Evolutionary conservation across 2,113 vertebrate species (phyloP).

Genomic region (Menidia beryllina): DNA sequence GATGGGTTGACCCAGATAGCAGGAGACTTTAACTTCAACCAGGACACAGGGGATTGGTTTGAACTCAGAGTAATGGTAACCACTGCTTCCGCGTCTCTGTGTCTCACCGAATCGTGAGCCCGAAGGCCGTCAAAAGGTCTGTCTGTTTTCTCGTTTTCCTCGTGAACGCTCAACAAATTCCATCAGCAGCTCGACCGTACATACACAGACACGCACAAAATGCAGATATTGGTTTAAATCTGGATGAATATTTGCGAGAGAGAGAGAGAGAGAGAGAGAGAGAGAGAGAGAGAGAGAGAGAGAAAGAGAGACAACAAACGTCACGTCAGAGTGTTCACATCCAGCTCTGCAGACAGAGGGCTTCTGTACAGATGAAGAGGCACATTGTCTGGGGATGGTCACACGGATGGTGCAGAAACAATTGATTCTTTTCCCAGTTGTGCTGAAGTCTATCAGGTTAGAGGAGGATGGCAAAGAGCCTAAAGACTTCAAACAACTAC

Average conservation of each 20-base stretch:
- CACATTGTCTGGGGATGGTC: constrained; percentile 45
- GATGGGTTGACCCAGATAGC: constrained; percentile 63
- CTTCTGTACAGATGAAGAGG: constrained; percentile 58
- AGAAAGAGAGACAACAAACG: constrained; percentile 13
- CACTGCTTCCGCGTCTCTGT: constrained; percentile 3
- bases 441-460: constrained; percentile 20
- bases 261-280: too few species aligned
- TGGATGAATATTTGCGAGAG: too few species aligned
- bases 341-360: constrained; percentile 43
- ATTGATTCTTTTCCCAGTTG: constrained; percentile 3
- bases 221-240: constrained; percentile 6
- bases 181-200: not conserved
- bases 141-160: not conserved
- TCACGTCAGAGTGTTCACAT: constrained; percentile 15
- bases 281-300: constrained; percentile 8
- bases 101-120: not conserved
- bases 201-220: not conserved
- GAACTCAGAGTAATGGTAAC: constrained; percentile 7
- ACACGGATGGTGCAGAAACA: constrained; percentile 48
- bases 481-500: not conserved
- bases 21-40: constrained; percentile 48
- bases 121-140: not conserved
- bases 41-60: constrained; percentile 20
- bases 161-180: not conserved
- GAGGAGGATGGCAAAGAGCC: constrained; percentile 20